These are phyloP conservation scores for Pomacea canaliculata DNA, from an alignment of 2,888 invertebrate genomes.

Conservation along the genomic window DNA sequence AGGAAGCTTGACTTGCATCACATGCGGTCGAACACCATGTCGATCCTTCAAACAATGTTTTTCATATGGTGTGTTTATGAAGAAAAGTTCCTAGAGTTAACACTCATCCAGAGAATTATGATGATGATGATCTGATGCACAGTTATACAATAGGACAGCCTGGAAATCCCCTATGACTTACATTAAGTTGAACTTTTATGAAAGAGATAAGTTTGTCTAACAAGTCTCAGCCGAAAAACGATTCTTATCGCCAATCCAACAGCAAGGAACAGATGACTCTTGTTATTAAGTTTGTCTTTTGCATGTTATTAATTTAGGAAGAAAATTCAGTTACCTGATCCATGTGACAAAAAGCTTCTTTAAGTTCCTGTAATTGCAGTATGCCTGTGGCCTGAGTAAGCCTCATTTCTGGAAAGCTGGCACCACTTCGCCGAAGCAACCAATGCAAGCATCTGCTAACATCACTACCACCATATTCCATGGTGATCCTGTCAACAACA, in stretches of 20 bases:
- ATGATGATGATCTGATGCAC: too few relatives aligned
- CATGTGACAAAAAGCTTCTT: conserved; percentile 91
- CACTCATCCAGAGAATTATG: too few relatives aligned
- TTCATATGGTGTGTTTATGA: neutral
- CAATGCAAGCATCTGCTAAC: conserved; percentile 90
- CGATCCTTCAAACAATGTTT: conserved; percentile 74
- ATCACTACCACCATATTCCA: conserved; percentile 93
- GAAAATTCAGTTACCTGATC: conserved; percentile 71
- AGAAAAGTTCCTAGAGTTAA: too few relatives aligned
- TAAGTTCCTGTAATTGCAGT: conserved; percentile 82
- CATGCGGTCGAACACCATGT: conserved; percentile 81
- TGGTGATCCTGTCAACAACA: conserved; percentile 56
- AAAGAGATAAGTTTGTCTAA: too few relatives aligned
- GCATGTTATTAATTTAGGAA: neutral
- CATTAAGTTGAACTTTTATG: too few relatives aligned
- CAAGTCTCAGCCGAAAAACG: too few relatives aligned
- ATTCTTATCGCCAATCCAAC: too few relatives aligned
- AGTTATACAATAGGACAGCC: too few relatives aligned
- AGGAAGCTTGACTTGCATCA: conserved; percentile 66
- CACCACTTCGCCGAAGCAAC: conserved; percentile 86
- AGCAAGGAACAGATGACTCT: too few relatives aligned
- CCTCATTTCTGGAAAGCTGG: conserved; percentile 81
- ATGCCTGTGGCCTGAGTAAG: conserved; percentile 79
- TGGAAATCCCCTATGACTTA: too few relatives aligned
- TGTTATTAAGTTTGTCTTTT: too few relatives aligned